phyloP scores from a whole-genome alignment of 1,140 invertebrate species.

The Drosophila tropicalis region DNA sequence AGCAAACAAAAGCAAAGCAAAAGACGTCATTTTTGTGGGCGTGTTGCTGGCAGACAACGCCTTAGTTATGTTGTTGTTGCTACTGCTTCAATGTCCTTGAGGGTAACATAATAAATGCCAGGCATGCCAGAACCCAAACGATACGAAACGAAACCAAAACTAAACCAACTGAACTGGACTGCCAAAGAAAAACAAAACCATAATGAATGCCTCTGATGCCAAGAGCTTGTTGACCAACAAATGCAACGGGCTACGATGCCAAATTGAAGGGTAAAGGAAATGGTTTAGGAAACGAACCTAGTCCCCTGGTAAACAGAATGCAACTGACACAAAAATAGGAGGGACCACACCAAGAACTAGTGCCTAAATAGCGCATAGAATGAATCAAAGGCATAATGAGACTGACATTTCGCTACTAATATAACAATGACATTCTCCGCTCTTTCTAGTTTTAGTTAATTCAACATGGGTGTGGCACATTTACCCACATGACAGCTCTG shows the following conservation, averaged over 20 bases:
- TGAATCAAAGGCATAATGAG: constrained; percentile 6
- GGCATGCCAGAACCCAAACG: constrained; percentile 8
- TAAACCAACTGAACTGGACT: constrained; percentile 27
- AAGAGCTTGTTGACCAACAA: constrained; percentile 61
- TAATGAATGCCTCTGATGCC: constrained; percentile 58
- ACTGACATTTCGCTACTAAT: background rate
- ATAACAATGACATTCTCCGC: background rate
- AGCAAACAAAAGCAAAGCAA: constrained; percentile 37
- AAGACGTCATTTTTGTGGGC: constrained; percentile 53
- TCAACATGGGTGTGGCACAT: constrained; percentile 1
- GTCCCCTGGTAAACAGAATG: background rate
- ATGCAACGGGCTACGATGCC: constrained; percentile 25
- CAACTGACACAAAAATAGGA: background rate
- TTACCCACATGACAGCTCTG: background rate
- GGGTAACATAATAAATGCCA: constrained; percentile 58
- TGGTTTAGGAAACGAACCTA: background rate
- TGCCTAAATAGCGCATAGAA: background rate
- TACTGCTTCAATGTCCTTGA: constrained; percentile 43
- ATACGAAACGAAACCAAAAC: constrained; percentile 40
- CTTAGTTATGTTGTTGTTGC: constrained; percentile 14
- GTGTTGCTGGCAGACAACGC: constrained; percentile 44
- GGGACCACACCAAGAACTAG: background rate
- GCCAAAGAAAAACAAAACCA: constrained; percentile 52
- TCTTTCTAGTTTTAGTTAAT: background rate
- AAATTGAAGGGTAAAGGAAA: constrained; percentile 10